These are phyloP conservation scores for Diaprepes abbreviatus DNA, from an alignment of 2,888 invertebrate species.

Conservation along the genomic window DNA sequence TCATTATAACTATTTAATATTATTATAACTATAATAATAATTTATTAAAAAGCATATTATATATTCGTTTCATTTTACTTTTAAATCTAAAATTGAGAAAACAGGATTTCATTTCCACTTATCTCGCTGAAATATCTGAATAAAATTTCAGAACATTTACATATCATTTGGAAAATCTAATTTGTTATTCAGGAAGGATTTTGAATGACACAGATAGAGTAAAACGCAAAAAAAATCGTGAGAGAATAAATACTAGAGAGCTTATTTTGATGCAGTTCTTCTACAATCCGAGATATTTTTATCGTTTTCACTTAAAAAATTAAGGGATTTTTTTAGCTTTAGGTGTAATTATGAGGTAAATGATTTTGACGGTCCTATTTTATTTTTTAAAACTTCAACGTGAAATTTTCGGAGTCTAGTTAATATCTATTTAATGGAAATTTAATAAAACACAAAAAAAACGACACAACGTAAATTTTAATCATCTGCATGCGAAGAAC, in stretches of 20 bases:
- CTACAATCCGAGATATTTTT: too few species aligned
- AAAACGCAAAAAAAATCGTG: not conserved
- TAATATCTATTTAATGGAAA: too few species aligned
- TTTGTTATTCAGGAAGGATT: constrained; percentile 2
- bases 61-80: constrained; percentile 19
- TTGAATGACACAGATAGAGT: not conserved
- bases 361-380: too few species aligned
- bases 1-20: not conserved
- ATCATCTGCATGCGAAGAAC: too few species aligned
- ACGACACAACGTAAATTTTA: too few species aligned
- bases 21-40: not conserved
- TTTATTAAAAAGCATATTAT: constrained; percentile 6
- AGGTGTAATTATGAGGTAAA: too few species aligned
- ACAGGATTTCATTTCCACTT: constrained; percentile 1
- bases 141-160: constrained; percentile 6
- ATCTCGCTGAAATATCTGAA: constrained; percentile 15
- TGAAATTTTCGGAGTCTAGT: too few species aligned
- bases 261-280: too few species aligned
- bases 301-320: too few species aligned
- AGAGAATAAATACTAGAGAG: not conserved
- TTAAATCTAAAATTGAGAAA: constrained; percentile 14
- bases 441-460: too few species aligned
- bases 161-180: constrained; percentile 13
- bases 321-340: too few species aligned
- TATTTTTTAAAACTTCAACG: too few species aligned